Evolutionary conservation across 2,113 vertebrate genomes (phyloP).

Genomic region (Euleptes europaea): DNA sequence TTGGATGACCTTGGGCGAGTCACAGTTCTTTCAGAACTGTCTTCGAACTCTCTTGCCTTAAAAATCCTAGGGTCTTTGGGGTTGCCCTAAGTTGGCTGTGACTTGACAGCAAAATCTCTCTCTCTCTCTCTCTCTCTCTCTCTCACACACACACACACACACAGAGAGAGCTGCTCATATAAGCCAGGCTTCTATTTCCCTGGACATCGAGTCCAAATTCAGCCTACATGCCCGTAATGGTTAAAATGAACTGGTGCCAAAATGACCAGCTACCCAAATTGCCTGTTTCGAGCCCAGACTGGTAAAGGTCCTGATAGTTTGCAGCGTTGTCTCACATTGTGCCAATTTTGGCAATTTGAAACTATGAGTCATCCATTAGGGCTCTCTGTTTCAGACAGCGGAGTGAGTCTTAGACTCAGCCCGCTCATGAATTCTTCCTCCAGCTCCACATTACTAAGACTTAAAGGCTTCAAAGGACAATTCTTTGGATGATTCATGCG

Average conservation of each 20-base stretch:
- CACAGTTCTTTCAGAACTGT: too few relatives aligned
- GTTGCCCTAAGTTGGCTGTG: too few relatives aligned
- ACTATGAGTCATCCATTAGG: background rate
- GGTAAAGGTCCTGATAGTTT: too few relatives aligned
- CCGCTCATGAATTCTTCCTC: background rate
- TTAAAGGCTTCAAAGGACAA: background rate
- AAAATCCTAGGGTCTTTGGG: too few relatives aligned
- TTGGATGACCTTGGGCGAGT: too few relatives aligned
- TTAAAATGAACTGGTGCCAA: background rate
- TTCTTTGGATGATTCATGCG: background rate
- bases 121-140: too few relatives aligned
- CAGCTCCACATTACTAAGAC: background rate
- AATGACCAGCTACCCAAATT: background rate
- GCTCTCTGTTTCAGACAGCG: background rate
- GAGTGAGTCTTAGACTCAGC: background rate
- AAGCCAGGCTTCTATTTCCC: background rate
- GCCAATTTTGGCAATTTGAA: background rate
- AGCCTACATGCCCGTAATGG: too few relatives aligned
- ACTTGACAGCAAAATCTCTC: too few relatives aligned
- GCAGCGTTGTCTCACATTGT: background rate
- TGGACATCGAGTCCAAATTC: background rate
- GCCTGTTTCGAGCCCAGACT: too few relatives aligned
- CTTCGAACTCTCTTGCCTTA: too few relatives aligned
- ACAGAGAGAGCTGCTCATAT: too few relatives aligned
- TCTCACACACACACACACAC: too few relatives aligned